Evolutionary conservation across 2,113 vertebrate species (phyloP), one percentile per base, ranked within the genome.

Genomic region (Festucalex cinctus): DNA sequence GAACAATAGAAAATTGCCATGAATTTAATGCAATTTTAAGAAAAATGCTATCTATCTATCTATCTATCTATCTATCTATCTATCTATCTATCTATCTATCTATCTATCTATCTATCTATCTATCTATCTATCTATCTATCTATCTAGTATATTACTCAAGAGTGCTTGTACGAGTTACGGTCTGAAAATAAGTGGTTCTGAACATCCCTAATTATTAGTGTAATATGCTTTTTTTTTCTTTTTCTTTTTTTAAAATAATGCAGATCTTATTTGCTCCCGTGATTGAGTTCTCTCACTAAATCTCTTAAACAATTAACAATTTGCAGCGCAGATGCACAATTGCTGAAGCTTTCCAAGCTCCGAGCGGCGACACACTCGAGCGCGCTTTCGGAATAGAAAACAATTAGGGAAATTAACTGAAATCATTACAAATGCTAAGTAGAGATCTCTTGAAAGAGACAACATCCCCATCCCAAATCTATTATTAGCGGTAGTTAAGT

Each of bases 261-360:
- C 48, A 7, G 14, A 28, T 14, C 54, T 32, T 32, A 56, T 56
- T 57, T 57, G 26, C 28, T 57, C 26, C 54, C 17, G 54, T 57
- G 26, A 32, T 57, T 61, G 7, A 43, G 22, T 43, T 43, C 37
- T 26, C 58, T 61, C 35, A 61, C 5, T 14, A 62, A 62, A 62
- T 65, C 28, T 48, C 43, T 32, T 20, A 62, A 32, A 64, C 46
- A n/a, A 35, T 22, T 36, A 32, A 36, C 44, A 65, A 22, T 65
- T 65, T 22, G 12, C 41, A 6, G 41, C 9, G 41, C 32, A 19
- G 10, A 28, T 44, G 43, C 43, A 19, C 14, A 41, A 9, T 41
- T 12, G 39, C 39, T 61, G 58, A 39, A n/a, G 53, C 57, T 46
- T 28, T 32, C n/a, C 10, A 14, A 14, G 20, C 17, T 44, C 53